A percentile compares a stretch with the other conserved stretches of the same genome.
These are phyloP conservation scores for Ramphastos sulfuratus DNA, from an alignment of 2,113 vertebrate genomes.

Conservation along the genomic window DNA sequence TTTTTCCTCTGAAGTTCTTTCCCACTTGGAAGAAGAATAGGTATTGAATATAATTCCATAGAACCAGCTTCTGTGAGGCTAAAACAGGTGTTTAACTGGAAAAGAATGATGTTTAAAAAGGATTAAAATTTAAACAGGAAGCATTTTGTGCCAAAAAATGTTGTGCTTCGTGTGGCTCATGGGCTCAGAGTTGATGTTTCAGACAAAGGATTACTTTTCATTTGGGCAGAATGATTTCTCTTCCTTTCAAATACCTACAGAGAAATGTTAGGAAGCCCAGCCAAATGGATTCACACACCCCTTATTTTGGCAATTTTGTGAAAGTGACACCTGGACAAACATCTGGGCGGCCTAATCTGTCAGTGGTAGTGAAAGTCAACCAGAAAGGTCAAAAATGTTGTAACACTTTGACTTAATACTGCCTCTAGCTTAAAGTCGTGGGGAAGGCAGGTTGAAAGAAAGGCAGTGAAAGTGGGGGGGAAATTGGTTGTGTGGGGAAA, in stretches of 20 bases:
- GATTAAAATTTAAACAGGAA: slow-evolving; percentile 67
- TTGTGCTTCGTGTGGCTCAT: slow-evolving; percentile 14
- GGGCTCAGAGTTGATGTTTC: slow-evolving; percentile 19
- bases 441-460: background rate
- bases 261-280: slow-evolving; percentile 66
- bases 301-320: slow-evolving; percentile 75
- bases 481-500: background rate
- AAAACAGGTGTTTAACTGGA: slow-evolving; percentile 67
- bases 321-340: slow-evolving; percentile 86
- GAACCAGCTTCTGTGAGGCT: slow-evolving; percentile 48
- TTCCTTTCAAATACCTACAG: slow-evolving; percentile 71
- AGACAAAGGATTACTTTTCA: slow-evolving; percentile 75
- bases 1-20: slow-evolving; percentile 20
- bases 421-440: background rate
- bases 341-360: slow-evolving; percentile 83
- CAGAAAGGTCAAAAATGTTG: slow-evolving; percentile 76
- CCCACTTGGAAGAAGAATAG: slow-evolving; percentile 49
- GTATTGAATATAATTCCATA: slow-evolving; percentile 32
- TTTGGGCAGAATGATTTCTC: slow-evolving; percentile 53
- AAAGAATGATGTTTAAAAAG: slow-evolving; percentile 62
- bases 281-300: slow-evolving; percentile 75
- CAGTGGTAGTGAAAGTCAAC: slow-evolving; percentile 82
- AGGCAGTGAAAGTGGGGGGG: background rate
- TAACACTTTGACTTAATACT: slow-evolving; percentile 29
- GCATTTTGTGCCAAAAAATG: slow-evolving; percentile 49